Conservation (phyloP, 2,113 vertebrate genomes). For the Chaetorhynchus papuensis region DNA sequence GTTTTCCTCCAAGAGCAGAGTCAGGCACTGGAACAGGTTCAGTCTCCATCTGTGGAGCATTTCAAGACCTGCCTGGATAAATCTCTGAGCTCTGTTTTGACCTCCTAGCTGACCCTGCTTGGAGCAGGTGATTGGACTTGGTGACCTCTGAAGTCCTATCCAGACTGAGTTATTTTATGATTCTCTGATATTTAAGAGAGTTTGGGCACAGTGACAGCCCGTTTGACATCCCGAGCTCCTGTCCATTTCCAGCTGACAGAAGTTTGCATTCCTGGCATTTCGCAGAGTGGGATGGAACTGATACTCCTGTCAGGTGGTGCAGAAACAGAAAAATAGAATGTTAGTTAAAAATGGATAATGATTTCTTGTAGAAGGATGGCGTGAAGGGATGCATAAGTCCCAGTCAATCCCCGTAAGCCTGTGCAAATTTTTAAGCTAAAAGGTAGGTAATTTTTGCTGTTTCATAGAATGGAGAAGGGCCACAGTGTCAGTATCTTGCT, state of each 20-base stretch:
- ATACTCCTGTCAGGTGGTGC: neutral
- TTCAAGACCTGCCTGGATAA: neutral
- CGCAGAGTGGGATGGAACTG: neutral
- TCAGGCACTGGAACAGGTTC: neutral
- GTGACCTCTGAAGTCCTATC: neutral
- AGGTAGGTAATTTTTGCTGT: neutral
- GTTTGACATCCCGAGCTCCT: neutral
- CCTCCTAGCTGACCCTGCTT: neutral
- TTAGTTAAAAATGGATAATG: neutral
- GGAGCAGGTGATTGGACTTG: neutral
- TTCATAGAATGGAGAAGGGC: neutral
- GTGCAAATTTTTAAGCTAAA: neutral
- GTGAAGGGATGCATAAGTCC: neutral
- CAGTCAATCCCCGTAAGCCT: accelerated
- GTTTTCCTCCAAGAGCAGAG: neutral
- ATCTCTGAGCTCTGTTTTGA: neutral
- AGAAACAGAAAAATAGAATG: neutral
- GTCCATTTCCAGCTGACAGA: neutral
- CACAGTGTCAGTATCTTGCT: neutral
- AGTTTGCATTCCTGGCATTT: neutral
- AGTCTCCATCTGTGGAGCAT: neutral
- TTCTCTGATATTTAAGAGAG: neutral
- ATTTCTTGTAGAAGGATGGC: neutral
- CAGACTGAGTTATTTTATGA: neutral
- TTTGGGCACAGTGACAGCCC: neutral